Evolutionary conservation across 2,797 vertebrate species (phyloP).

Genomic region (Danio aesculapii): DNA sequence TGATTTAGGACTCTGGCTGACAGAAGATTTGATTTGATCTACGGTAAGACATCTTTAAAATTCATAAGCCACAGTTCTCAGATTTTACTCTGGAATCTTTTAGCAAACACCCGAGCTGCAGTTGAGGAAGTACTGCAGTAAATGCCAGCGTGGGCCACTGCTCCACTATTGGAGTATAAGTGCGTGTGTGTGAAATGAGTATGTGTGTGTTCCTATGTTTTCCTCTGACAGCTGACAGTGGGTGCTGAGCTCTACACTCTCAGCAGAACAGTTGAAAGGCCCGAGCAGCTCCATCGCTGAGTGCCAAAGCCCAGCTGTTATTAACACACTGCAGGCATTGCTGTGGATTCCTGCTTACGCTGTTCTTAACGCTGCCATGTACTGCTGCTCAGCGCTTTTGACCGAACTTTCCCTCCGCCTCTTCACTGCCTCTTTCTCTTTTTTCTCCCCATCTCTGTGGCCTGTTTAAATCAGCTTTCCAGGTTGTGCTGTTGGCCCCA

Average conservation of each 20-base stretch:
- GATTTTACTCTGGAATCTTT: conserved; percentile 14
- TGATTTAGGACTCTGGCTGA: background rate
- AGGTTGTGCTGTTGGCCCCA: conserved; percentile 22
- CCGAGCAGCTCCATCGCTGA: conserved; percentile 10
- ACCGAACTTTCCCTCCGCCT: conserved; percentile 10
- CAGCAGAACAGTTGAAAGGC: conserved; percentile 44
- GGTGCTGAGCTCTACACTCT: conserved; percentile 42
- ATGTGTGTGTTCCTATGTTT: conserved; percentile 7
- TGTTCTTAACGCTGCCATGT: conserved; percentile 12
- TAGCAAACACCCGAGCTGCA: background rate
- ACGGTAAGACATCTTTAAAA: conserved; percentile 17
- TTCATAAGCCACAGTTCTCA: background rate
- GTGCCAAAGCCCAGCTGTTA: conserved; percentile 31
- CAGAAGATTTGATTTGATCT: background rate
- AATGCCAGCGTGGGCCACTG: background rate
- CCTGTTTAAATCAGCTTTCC: conserved; percentile 31
- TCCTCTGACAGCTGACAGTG: conserved; percentile 33
- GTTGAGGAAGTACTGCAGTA: conserved; percentile 9
- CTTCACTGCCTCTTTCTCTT: conserved; percentile 11
- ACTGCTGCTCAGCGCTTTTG: conserved; percentile 41
- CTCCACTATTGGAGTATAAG: background rate
- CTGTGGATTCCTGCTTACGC: conserved; percentile 43
- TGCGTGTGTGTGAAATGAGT: conserved; percentile 3
- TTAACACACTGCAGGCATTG: conserved; percentile 38
- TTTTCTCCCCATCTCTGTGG: conserved; percentile 1